Evolutionary conservation across 2,888 invertebrate species (phyloP).

Genomic region (Sisyra nigra): DNA sequence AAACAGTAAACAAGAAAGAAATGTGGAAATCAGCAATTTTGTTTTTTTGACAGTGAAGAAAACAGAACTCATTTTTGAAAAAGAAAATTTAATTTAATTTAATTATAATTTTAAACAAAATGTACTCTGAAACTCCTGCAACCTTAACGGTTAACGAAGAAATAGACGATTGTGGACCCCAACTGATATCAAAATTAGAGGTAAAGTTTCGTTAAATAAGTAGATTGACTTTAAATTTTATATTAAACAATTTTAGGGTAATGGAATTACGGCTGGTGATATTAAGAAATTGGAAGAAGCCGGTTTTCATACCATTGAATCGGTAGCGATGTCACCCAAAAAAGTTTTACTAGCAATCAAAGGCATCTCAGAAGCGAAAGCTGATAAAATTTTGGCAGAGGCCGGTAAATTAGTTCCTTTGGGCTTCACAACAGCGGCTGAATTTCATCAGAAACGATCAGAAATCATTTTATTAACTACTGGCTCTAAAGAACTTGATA

Average conservation of each 20-base stretch:
- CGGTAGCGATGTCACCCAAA: constrained; percentile 89
- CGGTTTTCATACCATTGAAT: constrained; percentile 88
- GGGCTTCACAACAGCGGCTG: constrained; percentile 97
- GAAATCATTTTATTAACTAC: constrained; percentile 92
- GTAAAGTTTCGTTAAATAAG: too few species aligned
- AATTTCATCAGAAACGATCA: constrained; percentile 85
- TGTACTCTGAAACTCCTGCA: too few species aligned
- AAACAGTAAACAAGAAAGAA: too few species aligned
- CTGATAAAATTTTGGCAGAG: constrained; percentile 82
- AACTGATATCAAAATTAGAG: too few species aligned
- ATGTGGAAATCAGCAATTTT: too few species aligned
- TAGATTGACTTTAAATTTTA: too few species aligned
- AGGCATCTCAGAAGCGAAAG: constrained; percentile 95
- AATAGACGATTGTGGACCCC: too few species aligned
- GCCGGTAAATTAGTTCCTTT: constrained; percentile 89
- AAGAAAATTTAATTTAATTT: too few species aligned
- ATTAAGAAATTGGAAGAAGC: constrained; percentile 86
- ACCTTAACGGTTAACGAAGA: too few species aligned
- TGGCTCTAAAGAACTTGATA: constrained; percentile 87
- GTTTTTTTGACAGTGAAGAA: too few species aligned
- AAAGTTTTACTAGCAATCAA: constrained; percentile 77
- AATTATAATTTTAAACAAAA: too few species aligned
- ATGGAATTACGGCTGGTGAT: constrained; percentile 80
- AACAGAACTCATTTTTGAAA: too few species aligned
- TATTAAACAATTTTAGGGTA: constrained; percentile 39